Percentiles rank a stretch among this genome's conserved stretches.
These are phyloP conservation scores for Athalia cordata DNA, from an alignment of 2,888 invertebrate species.

Conservation along the genomic window DNA sequence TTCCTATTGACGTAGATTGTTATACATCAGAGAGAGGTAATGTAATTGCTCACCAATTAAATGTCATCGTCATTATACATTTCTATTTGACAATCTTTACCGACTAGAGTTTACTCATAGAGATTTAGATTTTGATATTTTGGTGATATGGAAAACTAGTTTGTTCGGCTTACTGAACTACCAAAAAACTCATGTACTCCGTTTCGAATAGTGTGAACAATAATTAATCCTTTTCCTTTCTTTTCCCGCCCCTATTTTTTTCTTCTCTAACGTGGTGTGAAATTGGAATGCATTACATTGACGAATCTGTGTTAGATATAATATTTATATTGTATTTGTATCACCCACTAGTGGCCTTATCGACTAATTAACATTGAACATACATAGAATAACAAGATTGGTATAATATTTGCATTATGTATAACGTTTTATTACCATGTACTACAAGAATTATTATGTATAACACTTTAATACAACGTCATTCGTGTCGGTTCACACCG, in stretches of 20 bases:
- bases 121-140: too few species aligned
- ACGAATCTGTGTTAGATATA: conserved; percentile 49
- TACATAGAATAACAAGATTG: conserved; percentile 43
- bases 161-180: too few species aligned
- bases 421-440: background rate
- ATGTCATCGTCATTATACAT: background rate
- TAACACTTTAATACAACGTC: conserved; percentile 6
- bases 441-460: conserved; percentile 14
- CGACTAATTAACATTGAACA: conserved; percentile 61
- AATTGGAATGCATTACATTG: conserved; percentile 14
- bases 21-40: conserved; percentile 7
- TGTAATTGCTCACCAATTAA: conserved; percentile 7
- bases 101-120: too few species aligned
- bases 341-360: conserved; percentile 73
- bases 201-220: too few species aligned
- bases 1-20: conserved; percentile 34
- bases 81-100: too few species aligned
- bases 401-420: conserved; percentile 48
- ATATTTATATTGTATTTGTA: conserved; percentile 70
- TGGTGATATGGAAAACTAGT: too few species aligned
- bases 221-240: background rate
- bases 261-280: background rate
- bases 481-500: background rate
- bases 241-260: background rate
- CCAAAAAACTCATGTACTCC: too few species aligned